Percentiles rank a stretch among this genome's conserved stretches.
These are phyloP conservation scores for Dynastes hyllus DNA, from an alignment of 2,888 invertebrate genomes.

Conservation along the genomic window DNA sequence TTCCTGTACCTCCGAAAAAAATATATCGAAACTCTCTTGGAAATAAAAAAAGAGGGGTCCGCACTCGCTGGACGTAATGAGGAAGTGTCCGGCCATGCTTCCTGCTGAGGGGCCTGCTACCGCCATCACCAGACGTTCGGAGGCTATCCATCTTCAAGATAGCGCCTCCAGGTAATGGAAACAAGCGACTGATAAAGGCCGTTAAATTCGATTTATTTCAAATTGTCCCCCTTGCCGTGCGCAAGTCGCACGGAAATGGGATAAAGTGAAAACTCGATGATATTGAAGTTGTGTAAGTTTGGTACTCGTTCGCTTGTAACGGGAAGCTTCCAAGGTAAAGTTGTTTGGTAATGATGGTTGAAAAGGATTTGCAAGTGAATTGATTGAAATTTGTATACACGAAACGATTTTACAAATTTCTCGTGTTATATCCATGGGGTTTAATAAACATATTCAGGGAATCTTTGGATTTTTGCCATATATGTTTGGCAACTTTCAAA, in stretches of 20 bases:
- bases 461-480: too few relatives aligned
- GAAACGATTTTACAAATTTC: too few relatives aligned
- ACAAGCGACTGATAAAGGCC: constrained; percentile 53
- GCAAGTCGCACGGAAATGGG: not conserved
- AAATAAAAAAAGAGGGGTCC: not conserved
- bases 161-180: constrained; percentile 55
- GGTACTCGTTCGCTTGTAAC: not conserved
- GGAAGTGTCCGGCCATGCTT: constrained; percentile 13
- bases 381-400: too few relatives aligned
- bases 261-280: constrained; percentile 11
- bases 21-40: not conserved
- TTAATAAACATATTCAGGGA: too few relatives aligned
- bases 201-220: constrained; percentile 53
- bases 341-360: too few relatives aligned
- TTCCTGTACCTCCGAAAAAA: not conserved
- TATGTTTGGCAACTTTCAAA: too few relatives aligned
- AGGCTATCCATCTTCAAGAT: constrained; percentile 54
- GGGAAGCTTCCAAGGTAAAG: too few relatives aligned
- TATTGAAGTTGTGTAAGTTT: not conserved
- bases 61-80: constrained; percentile 11
- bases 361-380: too few relatives aligned
- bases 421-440: too few relatives aligned
- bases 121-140: constrained; percentile 16
- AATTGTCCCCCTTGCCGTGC: constrained; percentile 5
- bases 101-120: not conserved